Conservation (phyloP, 2,888 invertebrate genomes). For the Blomia tropicalis region DNA sequence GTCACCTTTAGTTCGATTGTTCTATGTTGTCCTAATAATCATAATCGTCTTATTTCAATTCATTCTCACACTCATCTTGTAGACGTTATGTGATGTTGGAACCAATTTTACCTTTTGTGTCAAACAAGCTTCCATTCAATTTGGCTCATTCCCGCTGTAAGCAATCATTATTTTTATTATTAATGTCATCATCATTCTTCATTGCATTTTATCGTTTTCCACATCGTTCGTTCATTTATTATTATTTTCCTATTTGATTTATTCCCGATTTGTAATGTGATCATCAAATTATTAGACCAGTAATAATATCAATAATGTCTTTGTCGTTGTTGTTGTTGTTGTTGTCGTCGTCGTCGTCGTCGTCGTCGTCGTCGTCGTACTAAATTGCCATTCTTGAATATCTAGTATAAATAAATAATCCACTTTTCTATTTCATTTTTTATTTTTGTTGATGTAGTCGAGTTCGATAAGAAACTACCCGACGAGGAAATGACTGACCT, state of each 20-base stretch:
- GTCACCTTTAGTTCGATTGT: background rate
- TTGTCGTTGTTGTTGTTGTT: too few relatives aligned
- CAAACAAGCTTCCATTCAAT: conserved; percentile 4
- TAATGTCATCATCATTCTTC: background rate
- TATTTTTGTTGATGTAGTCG: background rate
- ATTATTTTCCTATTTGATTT: too few relatives aligned
- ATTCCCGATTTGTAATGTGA: too few relatives aligned
- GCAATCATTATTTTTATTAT: background rate
- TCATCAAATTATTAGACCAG: too few relatives aligned
- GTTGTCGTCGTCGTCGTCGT: too few relatives aligned
- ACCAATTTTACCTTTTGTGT: background rate
- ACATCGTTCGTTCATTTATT: too few relatives aligned
- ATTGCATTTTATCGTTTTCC: too few relatives aligned
- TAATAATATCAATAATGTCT: too few relatives aligned
- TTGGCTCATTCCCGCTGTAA: conserved; percentile 10
- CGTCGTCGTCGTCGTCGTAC: too few relatives aligned
- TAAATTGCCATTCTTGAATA: background rate
- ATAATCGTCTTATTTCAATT: too few relatives aligned
- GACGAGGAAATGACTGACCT: conserved; percentile 15
- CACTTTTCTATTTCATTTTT: background rate
- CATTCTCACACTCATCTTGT: too few relatives aligned
- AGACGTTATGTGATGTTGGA: conserved; percentile 7
- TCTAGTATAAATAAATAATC: background rate
- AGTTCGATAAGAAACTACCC: conserved; percentile 6
- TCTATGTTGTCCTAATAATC: background rate